Percentiles rank a stretch among this genome's conserved stretches.
Evolutionary conservation across 1,140 invertebrate genomes (phyloP).

Genomic region (Trachymyrmex cornetzi): DNA sequence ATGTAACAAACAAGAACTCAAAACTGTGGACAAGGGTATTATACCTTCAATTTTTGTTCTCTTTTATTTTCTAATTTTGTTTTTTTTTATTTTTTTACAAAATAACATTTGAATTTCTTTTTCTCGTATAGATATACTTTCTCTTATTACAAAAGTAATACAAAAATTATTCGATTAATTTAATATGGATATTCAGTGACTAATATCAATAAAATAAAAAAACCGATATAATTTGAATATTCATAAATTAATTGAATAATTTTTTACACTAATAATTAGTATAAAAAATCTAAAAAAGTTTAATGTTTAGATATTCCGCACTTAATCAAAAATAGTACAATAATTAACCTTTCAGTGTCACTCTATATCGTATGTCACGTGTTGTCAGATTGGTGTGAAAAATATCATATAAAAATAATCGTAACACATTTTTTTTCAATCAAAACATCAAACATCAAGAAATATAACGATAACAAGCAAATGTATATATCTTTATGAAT

Average conservation of each 20-base stretch:
- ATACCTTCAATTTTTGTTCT: neutral
- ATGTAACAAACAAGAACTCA: neutral
- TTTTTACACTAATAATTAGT: neutral
- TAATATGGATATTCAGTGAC: neutral
- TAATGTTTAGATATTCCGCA: neutral
- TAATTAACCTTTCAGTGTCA: no score
- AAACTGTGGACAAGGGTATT: neutral
- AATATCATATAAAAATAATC: no score
- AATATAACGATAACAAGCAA: no score
- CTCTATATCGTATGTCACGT: no score
- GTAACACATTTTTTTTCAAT: no score
- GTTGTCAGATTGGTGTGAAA: no score
- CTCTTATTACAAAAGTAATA: neutral
- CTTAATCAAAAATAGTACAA: neutral
- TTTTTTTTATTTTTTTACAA: neutral
- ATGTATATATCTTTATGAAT: no score
- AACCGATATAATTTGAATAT: no score
- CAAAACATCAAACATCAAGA: no score
- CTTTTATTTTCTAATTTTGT: neutral
- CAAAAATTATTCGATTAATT: neutral
- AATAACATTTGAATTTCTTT: constrained; percentile 1
- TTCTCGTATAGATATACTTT: neutral
- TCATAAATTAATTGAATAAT: no score
- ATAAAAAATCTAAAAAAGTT: neutral
- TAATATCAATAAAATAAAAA: no score